phyloP scores from a whole-genome alignment of 2,113 vertebrate genomes.

The Micromys minutus region DNA sequence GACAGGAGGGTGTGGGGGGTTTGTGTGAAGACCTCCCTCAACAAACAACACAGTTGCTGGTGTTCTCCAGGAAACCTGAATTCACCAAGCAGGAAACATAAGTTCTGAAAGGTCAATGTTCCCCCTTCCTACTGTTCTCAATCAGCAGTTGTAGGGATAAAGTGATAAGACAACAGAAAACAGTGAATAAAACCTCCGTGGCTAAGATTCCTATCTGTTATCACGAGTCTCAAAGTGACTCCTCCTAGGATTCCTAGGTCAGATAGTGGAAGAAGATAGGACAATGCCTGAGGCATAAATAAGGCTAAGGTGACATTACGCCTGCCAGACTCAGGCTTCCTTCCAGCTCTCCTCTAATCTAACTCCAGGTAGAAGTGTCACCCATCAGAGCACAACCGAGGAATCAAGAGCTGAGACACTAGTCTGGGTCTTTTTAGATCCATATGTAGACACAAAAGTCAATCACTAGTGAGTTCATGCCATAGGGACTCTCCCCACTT shows the following conservation, averaged over 20 bases:
- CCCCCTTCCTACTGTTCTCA: not conserved
- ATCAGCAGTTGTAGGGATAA: not conserved
- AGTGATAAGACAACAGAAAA: slow-evolving; percentile 16
- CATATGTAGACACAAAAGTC: not conserved
- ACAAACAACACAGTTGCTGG: not conserved
- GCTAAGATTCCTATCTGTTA: not conserved
- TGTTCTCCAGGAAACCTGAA: not conserved
- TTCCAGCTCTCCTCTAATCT: not conserved
- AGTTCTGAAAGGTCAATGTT: not conserved
- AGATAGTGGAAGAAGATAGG: not conserved
- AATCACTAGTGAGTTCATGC: not conserved
- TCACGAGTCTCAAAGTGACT: slow-evolving; percentile 34
- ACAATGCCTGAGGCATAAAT: not conserved
- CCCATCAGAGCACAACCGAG: not conserved
- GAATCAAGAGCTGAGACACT: slow-evolving; percentile 33
- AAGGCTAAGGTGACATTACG: not conserved
- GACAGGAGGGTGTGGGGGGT: not conserved
- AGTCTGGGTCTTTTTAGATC: not conserved
- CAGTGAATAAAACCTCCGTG: not conserved
- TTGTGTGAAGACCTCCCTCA: not conserved
- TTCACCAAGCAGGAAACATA: not conserved
- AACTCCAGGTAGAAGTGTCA: not conserved
- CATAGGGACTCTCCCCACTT: no score
- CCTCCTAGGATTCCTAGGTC: not conserved
- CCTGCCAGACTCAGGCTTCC: not conserved